Percentiles rank a stretch among this genome's conserved stretches.
Conservation (phyloP, 2,797 vertebrate species). For the Mycteria americana region DNA sequence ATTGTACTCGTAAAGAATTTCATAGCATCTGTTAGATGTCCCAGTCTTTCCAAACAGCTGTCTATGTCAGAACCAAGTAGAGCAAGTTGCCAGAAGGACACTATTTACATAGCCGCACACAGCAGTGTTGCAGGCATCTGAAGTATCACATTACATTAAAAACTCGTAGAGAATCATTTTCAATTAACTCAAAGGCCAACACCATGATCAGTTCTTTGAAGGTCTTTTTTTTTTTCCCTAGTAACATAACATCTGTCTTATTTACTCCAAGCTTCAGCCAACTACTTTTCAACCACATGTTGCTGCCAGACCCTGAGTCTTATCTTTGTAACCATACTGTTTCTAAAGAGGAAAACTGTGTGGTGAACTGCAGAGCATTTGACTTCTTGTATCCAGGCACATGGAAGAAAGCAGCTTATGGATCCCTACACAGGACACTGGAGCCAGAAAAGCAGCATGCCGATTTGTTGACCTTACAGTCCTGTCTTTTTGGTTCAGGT, state of each 20-base stretch:
- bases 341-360: neutral
- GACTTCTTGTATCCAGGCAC: neutral
- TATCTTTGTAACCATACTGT: neutral
- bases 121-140: neutral
- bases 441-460: neutral
- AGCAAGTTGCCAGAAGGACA: neutral
- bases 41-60: neutral
- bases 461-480: neutral
- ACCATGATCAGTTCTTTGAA: neutral
- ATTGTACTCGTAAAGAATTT: neutral
- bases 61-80: neutral
- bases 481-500: neutral
- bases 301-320: neutral
- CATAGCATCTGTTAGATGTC: neutral
- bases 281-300: neutral
- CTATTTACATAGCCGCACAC: neutral
- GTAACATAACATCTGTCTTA: neutral
- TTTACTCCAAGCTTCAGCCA: neutral
- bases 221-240: neutral
- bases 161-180: neutral
- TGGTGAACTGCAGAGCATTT: neutral
- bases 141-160: conserved; percentile 18
- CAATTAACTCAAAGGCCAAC: neutral
- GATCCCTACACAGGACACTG: neutral
- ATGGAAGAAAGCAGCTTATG: neutral